Evolutionary conservation across 2,797 vertebrate genomes (phyloP).

Genomic region (Enteromius trimaculatus): DNA sequence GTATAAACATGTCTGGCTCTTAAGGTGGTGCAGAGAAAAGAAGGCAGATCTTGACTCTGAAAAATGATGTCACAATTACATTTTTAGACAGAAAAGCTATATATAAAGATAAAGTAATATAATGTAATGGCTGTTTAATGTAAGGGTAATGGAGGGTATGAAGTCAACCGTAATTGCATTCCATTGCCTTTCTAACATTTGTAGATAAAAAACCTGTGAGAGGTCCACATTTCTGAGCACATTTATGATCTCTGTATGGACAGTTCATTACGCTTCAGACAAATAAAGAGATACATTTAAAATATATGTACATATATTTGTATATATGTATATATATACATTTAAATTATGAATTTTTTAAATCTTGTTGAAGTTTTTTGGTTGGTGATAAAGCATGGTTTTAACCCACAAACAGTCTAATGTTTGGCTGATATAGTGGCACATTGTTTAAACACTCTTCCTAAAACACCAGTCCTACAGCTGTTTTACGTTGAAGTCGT

Average conservation of each 20-base stretch:
- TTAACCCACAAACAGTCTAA: neutral
- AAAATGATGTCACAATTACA: neutral
- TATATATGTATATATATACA: no score
- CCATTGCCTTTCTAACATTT: constrained; percentile 15
- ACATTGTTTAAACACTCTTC: constrained; percentile 5
- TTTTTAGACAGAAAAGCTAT: neutral
- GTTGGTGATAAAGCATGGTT: neutral
- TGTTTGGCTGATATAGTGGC: neutral
- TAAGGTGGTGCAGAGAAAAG: neutral
- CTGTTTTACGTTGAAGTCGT: neutral
- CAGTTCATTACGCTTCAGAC: neutral
- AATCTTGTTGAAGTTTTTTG: neutral
- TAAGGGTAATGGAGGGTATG: constrained; percentile 18
- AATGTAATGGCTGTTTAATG: constrained; percentile 22
- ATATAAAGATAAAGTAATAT: constrained; percentile 24
- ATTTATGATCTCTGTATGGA: constrained; percentile 11
- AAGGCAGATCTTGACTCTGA: neutral
- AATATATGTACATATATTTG: no score
- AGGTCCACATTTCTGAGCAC: neutral
- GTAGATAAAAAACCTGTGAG: constrained; percentile 2
- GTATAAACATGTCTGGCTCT: neutral
- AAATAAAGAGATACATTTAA: neutral
- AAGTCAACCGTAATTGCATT: constrained; percentile 22
- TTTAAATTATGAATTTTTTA: neutral
- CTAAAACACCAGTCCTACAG: constrained; percentile 26